phyloP scores from a whole-genome alignment of 2,113 vertebrate genomes.

The Scophthalmus maximus region DNA sequence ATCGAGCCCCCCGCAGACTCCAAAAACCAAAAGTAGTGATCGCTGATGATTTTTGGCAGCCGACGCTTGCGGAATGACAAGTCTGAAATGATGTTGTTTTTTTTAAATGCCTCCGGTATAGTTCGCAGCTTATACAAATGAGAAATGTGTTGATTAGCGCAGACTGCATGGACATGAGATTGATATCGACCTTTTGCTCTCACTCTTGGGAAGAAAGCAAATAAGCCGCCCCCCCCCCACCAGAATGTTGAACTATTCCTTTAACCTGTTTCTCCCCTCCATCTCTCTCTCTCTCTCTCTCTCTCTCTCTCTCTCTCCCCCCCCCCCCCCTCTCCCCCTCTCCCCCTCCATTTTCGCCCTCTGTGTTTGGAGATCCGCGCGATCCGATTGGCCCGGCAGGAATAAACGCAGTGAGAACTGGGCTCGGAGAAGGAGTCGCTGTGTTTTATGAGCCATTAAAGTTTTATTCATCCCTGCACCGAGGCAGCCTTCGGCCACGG shows the following conservation, averaged over 20 bases:
- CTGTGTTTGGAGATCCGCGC: slow-evolving; percentile 60
- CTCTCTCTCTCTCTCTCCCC: slow-evolving; percentile 1
- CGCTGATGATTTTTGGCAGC: too few species aligned
- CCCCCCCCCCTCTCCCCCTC: slow-evolving; percentile 3
- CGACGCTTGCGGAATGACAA: too few species aligned
- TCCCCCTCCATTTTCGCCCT: slow-evolving; percentile 5
- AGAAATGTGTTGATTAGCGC: background rate
- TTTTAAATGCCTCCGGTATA: too few species aligned
- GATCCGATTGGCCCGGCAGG: slow-evolving; percentile 71
- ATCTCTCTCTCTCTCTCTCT: slow-evolving; percentile 18
- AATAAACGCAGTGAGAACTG: slow-evolving; percentile 82
- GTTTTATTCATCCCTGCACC: slow-evolving; percentile 98
- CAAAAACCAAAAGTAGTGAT: too few species aligned
- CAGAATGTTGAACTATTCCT: slow-evolving; percentile 20
- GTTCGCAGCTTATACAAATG: too few species aligned
- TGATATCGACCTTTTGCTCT: background rate
- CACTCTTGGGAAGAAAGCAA: background rate
- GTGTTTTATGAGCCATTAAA: slow-evolving; percentile 99
- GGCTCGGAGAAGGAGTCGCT: slow-evolving; percentile 89
- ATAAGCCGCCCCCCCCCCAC: too few species aligned
- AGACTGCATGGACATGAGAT: background rate
- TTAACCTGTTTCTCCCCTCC: background rate
- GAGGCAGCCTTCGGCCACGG: slow-evolving; percentile 94
- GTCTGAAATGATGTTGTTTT: background rate
- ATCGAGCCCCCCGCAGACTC: too few species aligned